Base-by-base conservation (phyloP, 2,888 invertebrate genomes). In the Vanessa cardui region DNA sequence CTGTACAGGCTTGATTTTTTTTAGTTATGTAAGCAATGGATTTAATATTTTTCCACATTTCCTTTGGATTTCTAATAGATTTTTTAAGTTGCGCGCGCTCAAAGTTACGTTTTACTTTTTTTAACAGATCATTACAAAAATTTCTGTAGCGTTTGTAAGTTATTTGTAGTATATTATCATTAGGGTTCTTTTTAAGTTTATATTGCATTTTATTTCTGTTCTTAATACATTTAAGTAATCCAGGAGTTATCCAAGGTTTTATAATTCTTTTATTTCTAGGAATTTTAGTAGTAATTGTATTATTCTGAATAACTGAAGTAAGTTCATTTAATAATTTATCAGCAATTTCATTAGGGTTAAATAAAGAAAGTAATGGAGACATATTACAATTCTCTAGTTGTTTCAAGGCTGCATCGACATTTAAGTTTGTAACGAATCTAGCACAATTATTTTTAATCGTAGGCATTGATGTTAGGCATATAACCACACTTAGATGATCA, bases 81-180 rank as follows among this genome's bases (percentile, higher is more conserved):
- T 61, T 63, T 58, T 50, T n/a, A 39, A 60, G 45, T 54, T 59
- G 45, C 44, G 45, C n/a, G 33, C 26, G 44, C 64, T 77, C 76
- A 21, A 69, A 71, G 3, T 65, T 54, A 8, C 33, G 39, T 68
- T 77, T 77, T 0, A 72, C 20, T 60, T 66, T 73, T 58, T 75
- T 76, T 6, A 78, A 50, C 0, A 76, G 26, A 3, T 66, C 66
- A 26, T 72, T 77, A n/a, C 73, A 73, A 31, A 72, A 77, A 31
- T 72, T 76, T 33, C 74, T 70, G 44, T 78, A 78, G 16, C 76
- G 49, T 8, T 31, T 71, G 31, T 74, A 78, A 0, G 71, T 68
- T 7, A 62, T 61, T 56, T 70, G 64, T 7, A 70, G 7, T 18
- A 49, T 52, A 5, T 6, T 1, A 58, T 77, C 68, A 18, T 67